Conservation (phyloP, 2,113 vertebrate genomes). For the Irena cyanogastra region DNA sequence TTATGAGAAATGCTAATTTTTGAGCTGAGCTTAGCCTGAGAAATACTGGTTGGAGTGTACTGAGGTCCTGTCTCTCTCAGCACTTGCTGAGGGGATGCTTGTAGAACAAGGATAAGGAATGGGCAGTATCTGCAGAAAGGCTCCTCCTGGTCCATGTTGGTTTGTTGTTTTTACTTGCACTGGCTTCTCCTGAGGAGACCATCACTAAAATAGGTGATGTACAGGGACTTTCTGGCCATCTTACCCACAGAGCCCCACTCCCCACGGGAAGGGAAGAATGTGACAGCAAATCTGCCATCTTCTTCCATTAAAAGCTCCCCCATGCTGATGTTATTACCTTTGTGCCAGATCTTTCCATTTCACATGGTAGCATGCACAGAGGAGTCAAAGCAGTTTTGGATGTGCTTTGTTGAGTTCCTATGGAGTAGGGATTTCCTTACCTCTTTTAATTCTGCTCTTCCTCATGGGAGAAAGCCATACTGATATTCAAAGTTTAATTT, state of each 20-base stretch:
- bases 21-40: not conserved
- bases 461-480: not conserved
- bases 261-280: not conserved
- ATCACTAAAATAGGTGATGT: not conserved
- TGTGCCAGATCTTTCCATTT: not conserved
- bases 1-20: not conserved
- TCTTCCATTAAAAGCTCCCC: not conserved
- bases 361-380: not conserved
- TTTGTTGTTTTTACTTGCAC: not conserved
- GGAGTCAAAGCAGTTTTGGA: not conserved
- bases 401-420: accelerated
- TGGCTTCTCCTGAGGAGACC: not conserved
- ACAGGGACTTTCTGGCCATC: not conserved
- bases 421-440: not conserved
- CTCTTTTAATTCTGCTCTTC: not conserved
- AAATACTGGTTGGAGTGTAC: not conserved
- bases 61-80: not conserved
- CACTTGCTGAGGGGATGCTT: not conserved
- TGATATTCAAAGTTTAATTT: not conserved
- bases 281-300: not conserved
- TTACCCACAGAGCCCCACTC: not conserved
- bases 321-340: not conserved
- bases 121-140: not conserved
- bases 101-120: not conserved
- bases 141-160: not conserved